Percentiles rank a stretch among this genome's conserved stretches.
phyloP scores from a whole-genome alignment of 1,140 invertebrate species.

The Psilanteris sp. region DNA sequence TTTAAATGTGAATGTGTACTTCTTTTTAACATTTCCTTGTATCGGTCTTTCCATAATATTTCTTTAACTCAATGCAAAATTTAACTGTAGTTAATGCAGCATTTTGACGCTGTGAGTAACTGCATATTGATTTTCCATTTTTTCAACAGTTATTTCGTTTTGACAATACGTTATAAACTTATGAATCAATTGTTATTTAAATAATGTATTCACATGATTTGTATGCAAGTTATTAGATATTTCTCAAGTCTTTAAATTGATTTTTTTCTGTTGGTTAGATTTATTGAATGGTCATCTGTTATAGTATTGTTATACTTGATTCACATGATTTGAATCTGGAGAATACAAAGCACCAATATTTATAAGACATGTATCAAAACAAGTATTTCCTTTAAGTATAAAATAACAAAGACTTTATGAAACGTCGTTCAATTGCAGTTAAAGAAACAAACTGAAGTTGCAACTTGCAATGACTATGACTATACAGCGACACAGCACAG shows the following conservation, averaged over 20 bases:
- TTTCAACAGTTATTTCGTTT: neutral
- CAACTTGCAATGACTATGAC: slow-evolving; percentile 13
- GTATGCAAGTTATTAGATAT: neutral
- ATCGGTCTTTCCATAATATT: slow-evolving; percentile 66
- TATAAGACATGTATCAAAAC: neutral
- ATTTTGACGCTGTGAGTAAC: slow-evolving; percentile 8
- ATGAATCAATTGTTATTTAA: no score
- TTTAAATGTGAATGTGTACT: slow-evolving; percentile 35
- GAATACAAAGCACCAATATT: neutral
- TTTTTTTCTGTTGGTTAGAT: slow-evolving; percentile 6
- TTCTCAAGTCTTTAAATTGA: neutral
- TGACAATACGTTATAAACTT: neutral
- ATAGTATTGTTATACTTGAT: neutral
- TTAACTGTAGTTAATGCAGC: slow-evolving; percentile 35
- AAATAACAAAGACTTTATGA: slow-evolving; percentile 5
- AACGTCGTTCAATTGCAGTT: neutral
- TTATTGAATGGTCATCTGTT: slow-evolving; percentile 3
- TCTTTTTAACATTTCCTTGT: slow-evolving; percentile 18
- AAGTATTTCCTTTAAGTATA: neutral
- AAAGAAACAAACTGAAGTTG: slow-evolving; percentile 24
- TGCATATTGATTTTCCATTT: slow-evolving; percentile 22
- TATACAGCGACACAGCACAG: slow-evolving; percentile 20
- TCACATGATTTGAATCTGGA: neutral
- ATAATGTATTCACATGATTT: no score
- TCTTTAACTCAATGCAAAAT: slow-evolving; percentile 25